Evolutionary conservation across 1,140 invertebrate species (phyloP), one percentile per base, ranked within the genome.

Genomic region (Drosophila punjabiensis): DNA sequence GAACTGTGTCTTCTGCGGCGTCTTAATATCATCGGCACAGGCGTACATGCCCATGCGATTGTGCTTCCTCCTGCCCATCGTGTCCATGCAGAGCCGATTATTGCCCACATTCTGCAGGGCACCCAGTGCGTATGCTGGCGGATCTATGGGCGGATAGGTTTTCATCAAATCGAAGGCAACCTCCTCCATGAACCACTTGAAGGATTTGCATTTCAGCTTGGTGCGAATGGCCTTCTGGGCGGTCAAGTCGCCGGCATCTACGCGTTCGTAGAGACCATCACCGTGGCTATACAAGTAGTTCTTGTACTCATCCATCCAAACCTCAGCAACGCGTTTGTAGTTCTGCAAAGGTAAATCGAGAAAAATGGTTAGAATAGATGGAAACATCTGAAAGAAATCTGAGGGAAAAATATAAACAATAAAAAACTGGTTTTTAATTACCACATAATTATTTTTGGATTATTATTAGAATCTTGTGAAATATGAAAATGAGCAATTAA

Each of bases 241-340:
- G 0, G 95, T 95, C 24, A 99, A 91, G 94, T 99, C 96, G 1
- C 98, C 98, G 14, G 96, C 94, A 93, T 97, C 95, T 4, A 98
- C 94, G 14, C 93, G 92, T 24, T 95, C 95, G 89, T 98, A 98
- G 84, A 97, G 96, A 4, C 87, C 86, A 1, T 98, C 96, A 16
- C 96, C 94, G 13, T 96, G 94, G 48, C 95, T 94, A 93, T 99
- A 99, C 66, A 99, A 93, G 92, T 96, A 97, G 75, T 98, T 95
- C n/a, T 97, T 97, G 92, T 98, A 99, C 83, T 99, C 98, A 93
- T 99, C 99, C 98, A 99, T 99, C 99, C 99, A 99, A 2, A 99
- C 98, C 92, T 99, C 98, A 3, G 98, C 98, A 5, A 99, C 96
- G 43, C 98, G 95, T 93, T 97, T 94, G 94, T 98, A 96, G 95